Conservation (phyloP, 1,140 invertebrate species). For the Apis florea region DNA sequence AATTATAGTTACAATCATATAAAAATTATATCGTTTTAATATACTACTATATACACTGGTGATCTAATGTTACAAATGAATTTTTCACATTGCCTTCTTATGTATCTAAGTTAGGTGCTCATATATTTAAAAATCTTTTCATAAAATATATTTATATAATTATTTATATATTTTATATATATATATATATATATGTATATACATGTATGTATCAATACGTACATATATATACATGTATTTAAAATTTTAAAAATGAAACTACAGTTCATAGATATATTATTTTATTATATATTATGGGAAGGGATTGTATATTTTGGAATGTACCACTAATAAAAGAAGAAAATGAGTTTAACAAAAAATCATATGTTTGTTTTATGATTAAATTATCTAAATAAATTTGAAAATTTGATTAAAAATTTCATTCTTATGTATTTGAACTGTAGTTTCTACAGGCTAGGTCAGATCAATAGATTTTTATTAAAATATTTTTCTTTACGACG, state of each 20-base stretch:
- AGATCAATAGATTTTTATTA: constrained; percentile 28
- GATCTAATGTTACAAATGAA: constrained; percentile 69
- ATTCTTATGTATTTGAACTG: constrained; percentile 25
- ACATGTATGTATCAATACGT: background rate
- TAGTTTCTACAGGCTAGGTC: constrained; percentile 51
- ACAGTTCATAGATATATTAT: constrained; percentile 39
- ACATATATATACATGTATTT: constrained; percentile 44
- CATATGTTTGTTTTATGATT: background rate
- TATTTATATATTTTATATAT: constrained; percentile 27
- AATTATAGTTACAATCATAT: constrained; percentile 76
- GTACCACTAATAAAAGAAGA: constrained; percentile 12
- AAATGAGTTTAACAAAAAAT: background rate
- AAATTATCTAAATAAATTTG: background rate
- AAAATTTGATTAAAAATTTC: background rate
- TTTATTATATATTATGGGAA: background rate
- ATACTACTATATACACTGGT: constrained; percentile 78
- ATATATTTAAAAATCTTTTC: constrained; percentile 59
- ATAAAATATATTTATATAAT: constrained; percentile 58
- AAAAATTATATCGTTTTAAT: constrained; percentile 77
- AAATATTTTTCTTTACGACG: constrained; percentile 21
- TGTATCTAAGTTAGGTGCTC: constrained; percentile 60
- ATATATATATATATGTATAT: constrained; percentile 42
- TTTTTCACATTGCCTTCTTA: constrained; percentile 20
- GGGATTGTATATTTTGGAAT: constrained; percentile 51
- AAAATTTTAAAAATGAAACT: constrained; percentile 48